Percentiles rank a stretch among this genome's conserved stretches.
phyloP scores from a whole-genome alignment of 2,113 vertebrate genomes.

The Neopipo cinnamomea region DNA sequence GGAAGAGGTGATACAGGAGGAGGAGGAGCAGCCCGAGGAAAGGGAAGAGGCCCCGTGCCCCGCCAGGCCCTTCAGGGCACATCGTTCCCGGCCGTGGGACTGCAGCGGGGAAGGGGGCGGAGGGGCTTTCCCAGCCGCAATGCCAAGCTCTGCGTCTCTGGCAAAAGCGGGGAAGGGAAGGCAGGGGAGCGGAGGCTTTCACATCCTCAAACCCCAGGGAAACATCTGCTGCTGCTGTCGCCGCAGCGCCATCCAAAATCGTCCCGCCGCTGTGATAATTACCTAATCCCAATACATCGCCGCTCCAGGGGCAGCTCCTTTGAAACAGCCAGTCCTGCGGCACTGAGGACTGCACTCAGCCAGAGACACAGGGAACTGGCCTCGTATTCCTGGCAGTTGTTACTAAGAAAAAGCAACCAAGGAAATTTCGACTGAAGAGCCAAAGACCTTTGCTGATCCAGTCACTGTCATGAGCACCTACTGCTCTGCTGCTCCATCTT shows the following conservation, averaged over 20 bases:
- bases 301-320: background rate
- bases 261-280: fast-evolving
- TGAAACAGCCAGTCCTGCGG: fast-evolving
- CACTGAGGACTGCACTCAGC: fast-evolving
- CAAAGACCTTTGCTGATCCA: too few species aligned
- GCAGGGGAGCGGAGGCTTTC: background rate
- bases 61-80: background rate
- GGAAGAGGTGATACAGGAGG: background rate
- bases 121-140: background rate
- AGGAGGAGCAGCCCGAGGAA: background rate
- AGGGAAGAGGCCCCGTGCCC: background rate
- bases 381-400: fast-evolving
- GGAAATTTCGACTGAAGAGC: background rate
- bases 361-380: fast-evolving
- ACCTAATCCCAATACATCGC: background rate
- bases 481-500: background rate
- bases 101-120: background rate
- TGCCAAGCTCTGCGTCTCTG: background rate
- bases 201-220: background rate
- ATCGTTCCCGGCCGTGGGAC: background rate
- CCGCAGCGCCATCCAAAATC: background rate
- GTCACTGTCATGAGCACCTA: fast-evolving
- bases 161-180: background rate
- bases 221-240: background rate
- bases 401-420: background rate